phyloP scores from a whole-genome alignment of 2,113 vertebrate genomes.

The Zapornia atra region DNA sequence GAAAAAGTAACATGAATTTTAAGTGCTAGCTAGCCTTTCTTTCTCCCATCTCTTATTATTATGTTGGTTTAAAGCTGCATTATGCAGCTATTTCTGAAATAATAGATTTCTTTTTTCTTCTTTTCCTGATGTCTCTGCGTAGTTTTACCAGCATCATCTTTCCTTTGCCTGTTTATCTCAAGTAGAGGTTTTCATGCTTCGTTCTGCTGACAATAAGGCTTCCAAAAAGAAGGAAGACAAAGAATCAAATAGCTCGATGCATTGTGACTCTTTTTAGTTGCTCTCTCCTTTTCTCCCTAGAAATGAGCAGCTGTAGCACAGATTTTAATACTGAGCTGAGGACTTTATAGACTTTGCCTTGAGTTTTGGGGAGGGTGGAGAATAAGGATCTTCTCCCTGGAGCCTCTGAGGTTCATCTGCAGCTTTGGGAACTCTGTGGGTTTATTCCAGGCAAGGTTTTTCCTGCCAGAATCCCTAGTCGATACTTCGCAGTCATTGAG shows the following conservation, averaged over 20 bases:
- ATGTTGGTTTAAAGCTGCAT: slow-evolving; percentile 7
- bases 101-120: background rate
- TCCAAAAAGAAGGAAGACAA: background rate
- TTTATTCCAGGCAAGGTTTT: slow-evolving; percentile 7
- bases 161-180: background rate
- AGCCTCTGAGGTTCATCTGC: background rate
- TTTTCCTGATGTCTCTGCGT: background rate
- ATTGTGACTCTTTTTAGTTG: background rate
- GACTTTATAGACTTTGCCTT: background rate
- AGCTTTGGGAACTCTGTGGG: background rate
- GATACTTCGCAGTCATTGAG: background rate
- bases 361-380: background rate
- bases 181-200: background rate
- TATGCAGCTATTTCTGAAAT: slow-evolving; percentile 5
- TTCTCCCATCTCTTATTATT: background rate
- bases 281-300: background rate
- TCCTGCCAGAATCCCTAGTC: background rate
- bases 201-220: background rate
- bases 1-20: slow-evolving; percentile 27
- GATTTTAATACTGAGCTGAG: background rate
- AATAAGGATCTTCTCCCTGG: background rate
- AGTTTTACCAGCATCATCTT: background rate
- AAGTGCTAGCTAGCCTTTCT: background rate
- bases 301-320: background rate
- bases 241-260: background rate